phyloP scores from a whole-genome alignment of 1,140 invertebrate genomes.

The Brachionus paranguensis region DNA sequence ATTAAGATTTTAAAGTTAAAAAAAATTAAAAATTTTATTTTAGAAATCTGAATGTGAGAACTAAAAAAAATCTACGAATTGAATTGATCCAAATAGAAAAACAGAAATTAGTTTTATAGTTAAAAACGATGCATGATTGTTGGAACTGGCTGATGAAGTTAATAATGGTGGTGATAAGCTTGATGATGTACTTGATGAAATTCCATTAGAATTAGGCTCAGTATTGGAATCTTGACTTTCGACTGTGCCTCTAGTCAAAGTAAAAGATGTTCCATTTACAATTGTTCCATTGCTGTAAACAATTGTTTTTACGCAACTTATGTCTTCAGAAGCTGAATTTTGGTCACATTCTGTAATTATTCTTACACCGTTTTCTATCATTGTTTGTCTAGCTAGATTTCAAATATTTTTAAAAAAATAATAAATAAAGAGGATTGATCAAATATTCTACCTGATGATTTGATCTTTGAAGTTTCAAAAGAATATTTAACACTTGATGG shows the following conservation, averaged over 20 bases:
- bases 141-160: background rate
- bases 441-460: background rate
- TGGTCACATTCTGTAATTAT: background rate
- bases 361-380: background rate
- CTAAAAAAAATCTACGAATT: too few relatives aligned
- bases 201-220: background rate
- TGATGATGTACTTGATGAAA: background rate
- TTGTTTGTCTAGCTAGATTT: background rate
- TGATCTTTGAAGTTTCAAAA: background rate
- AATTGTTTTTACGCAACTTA: background rate
- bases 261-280: background rate
- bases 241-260: background rate
- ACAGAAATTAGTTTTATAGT: too few relatives aligned
- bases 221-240: background rate
- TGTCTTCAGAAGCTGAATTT: background rate
- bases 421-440: background rate
- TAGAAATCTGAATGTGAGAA: background rate
- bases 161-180: background rate
- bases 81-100: too few relatives aligned
- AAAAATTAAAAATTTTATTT: too few relatives aligned
- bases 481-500: background rate
- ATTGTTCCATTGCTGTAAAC: background rate
- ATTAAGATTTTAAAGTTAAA: too few relatives aligned
- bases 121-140: too few relatives aligned
- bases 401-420: background rate